Percentiles rank a stretch among this genome's conserved stretches.
Evolutionary conservation across 2,888 invertebrate species (phyloP).

Genomic region (Adelognathus sp.): DNA sequence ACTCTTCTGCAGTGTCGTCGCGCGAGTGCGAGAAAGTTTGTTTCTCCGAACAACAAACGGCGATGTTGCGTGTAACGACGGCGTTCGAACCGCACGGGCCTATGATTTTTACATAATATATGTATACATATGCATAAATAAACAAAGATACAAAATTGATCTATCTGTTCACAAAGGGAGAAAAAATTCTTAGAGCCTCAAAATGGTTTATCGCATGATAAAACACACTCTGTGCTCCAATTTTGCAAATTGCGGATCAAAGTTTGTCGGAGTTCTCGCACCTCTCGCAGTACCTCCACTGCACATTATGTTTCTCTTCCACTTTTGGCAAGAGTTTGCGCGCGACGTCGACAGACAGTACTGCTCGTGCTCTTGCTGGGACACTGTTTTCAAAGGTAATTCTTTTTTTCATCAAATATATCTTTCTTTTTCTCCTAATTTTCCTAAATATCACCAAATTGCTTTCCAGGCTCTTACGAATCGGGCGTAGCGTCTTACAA

Average conservation of each 20-base stretch:
- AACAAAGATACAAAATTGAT: neutral
- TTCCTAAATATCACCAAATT: slow-evolving; percentile 16
- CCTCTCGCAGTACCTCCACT: slow-evolving; percentile 83
- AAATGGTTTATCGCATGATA: slow-evolving; percentile 68
- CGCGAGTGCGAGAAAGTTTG: neutral
- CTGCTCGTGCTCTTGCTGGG: slow-evolving; percentile 90
- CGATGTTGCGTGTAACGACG: neutral
- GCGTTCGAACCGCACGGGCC: neutral
- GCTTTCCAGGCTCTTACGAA: slow-evolving; percentile 85
- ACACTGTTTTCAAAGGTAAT: slow-evolving; percentile 88
- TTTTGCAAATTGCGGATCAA: slow-evolving; percentile 74
- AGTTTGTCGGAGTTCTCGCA: slow-evolving; percentile 75
- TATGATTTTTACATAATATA: neutral
- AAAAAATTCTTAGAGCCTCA: neutral
- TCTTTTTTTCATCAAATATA: neutral
- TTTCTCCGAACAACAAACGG: slow-evolving; percentile 18
- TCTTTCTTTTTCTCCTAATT: neutral
- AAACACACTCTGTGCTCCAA: slow-evolving; percentile 72
- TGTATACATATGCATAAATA: neutral
- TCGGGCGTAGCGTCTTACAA: slow-evolving; percentile 87
- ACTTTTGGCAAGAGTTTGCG: slow-evolving; percentile 87
- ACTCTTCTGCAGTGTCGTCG: neutral
- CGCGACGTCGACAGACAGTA: slow-evolving; percentile 85
- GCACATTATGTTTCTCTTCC: slow-evolving; percentile 85
- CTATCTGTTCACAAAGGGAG: too few relatives aligned